phyloP scores from a whole-genome alignment of 2,888 invertebrate genomes.

The Rhorus exstirpatorius region DNA sequence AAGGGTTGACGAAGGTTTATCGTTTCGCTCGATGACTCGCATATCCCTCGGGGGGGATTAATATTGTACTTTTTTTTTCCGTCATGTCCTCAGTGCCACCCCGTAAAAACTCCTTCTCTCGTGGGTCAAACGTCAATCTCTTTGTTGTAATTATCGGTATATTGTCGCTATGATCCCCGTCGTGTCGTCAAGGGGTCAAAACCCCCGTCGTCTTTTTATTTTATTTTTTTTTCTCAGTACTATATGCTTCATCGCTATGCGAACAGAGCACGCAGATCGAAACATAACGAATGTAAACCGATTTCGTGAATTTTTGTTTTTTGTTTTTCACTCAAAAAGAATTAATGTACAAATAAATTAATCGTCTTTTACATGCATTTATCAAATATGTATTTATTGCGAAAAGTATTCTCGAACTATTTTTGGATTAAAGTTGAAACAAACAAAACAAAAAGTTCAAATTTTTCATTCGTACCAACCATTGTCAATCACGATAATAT shows the following conservation, averaged over 20 bases:
- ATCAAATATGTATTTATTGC: no score
- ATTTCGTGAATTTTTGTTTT: no score
- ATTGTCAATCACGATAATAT: background rate
- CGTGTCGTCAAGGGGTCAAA: constrained; percentile 44
- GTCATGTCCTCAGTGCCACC: constrained; percentile 47
- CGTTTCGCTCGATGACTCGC: constrained; percentile 27
- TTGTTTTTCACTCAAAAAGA: no score
- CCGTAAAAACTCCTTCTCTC: constrained; percentile 47
- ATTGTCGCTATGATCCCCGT: constrained; percentile 64
- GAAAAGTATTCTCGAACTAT: no score
- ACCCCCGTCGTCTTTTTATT: constrained; percentile 2
- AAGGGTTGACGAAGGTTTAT: constrained; percentile 52
- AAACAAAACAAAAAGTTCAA: constrained; percentile 5
- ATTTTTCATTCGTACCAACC: no score
- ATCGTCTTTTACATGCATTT: no score
- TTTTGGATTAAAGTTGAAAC: no score
- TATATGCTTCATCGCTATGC: background rate
- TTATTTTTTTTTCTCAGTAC: constrained; percentile 4
- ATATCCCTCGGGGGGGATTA: constrained; percentile 40
- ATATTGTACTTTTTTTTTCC: constrained; percentile 35
- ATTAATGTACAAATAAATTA: background rate
- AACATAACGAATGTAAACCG: background rate
- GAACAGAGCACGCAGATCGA: background rate
- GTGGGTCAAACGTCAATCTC: constrained; percentile 50
- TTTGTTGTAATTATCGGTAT: constrained; percentile 69